Base-by-base conservation (phyloP, 1,140 invertebrate genomes). In the Lepidurus packardi region DNA sequence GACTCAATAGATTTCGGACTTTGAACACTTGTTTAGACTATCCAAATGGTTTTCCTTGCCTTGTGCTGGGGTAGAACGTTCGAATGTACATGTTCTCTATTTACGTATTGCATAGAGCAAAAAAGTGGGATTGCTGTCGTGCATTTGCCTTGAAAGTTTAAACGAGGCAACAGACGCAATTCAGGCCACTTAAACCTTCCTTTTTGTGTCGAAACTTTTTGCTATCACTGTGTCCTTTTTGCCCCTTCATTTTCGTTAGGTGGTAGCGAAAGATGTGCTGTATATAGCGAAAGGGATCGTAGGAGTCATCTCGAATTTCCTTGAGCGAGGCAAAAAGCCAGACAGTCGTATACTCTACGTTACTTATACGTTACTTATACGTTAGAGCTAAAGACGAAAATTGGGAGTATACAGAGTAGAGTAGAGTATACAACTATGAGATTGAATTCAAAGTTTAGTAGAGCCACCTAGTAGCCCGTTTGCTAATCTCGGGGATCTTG, bases 91-190 rank as follows among this genome's bases (percentile, higher is more conserved):
- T n/a, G 7, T n/a, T 65, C 53, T 65, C 34, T 65, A 65, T 21
- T 65, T 65, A 21, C 53, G 53, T n/a, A 21, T 65, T 65, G 53
- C 21, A 65, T 8, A 65, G 16, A 34, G 34, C 34, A 34, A 65
- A 65, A 65, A 65, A 65, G 53, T 65, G 21, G 21, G 21, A 65
- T 13, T 65, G 53, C 53, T 65, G 21, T 65, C 53, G 13, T n/a
- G 53, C 53, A n/a, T 65, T 65, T 65, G 53, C 53, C 53, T 65
- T 65, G 53, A 65, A 65, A 65, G 9, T 65, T 65, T 65, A 65
- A 65, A 65, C 53, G 53, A 65, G 21, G 53, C 53, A 65, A 65
- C 53, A 65, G 53, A 65, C 21, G 53, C 53, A 65, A 65, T 65
- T 65, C 53, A 65, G 3, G 53, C 53, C 53, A 65, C 53, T 65